phyloP scores from a whole-genome alignment of 2,888 invertebrate genomes.

The Apantesis nais region DNA sequence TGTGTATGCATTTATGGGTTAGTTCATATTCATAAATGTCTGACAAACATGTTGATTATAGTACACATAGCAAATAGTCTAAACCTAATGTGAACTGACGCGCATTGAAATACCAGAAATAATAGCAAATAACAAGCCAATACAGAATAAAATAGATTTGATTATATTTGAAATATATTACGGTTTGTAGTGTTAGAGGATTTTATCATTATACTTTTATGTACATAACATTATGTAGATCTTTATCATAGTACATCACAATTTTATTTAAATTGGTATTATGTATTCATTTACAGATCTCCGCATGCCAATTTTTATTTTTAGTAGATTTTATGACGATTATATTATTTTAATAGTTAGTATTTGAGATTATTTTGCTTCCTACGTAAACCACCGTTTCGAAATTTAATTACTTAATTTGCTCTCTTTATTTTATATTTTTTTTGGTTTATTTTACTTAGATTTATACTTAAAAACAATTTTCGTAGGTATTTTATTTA shows the following conservation, averaged over 20 bases:
- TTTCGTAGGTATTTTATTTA: slow-evolving; percentile 18
- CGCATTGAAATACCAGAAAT: slow-evolving; percentile 7
- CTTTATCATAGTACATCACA: slow-evolving; percentile 33
- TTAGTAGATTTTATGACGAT: slow-evolving; percentile 44
- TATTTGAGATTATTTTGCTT: slow-evolving; percentile 50
- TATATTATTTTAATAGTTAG: slow-evolving; percentile 43
- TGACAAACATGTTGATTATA: neutral
- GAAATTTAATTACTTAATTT: slow-evolving; percentile 51
- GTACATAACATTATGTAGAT: slow-evolving; percentile 38
- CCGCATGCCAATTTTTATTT: slow-evolving; percentile 41
- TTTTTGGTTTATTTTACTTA: slow-evolving; percentile 18
- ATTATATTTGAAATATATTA: slow-evolving; percentile 35
- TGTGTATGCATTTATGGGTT: neutral
- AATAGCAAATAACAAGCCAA: slow-evolving; percentile 24
- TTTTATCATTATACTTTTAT: slow-evolving; percentile 31
- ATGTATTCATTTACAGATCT: slow-evolving; percentile 45
- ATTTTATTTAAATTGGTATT: slow-evolving; percentile 30
- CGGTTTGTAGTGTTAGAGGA: slow-evolving; percentile 31
- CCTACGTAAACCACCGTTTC: slow-evolving; percentile 55
- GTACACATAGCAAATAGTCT: neutral
- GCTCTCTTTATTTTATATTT: slow-evolving; percentile 45
- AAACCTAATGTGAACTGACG: neutral
- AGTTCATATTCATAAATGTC: neutral
- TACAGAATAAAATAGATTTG: slow-evolving; percentile 24
- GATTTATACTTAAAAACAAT: slow-evolving; percentile 20